A percentile compares a stretch with the other conserved stretches of the same genome.
Conservation (phyloP, 92 coral and sea anemone species). For the Isaurus tuberculatus region DNA sequence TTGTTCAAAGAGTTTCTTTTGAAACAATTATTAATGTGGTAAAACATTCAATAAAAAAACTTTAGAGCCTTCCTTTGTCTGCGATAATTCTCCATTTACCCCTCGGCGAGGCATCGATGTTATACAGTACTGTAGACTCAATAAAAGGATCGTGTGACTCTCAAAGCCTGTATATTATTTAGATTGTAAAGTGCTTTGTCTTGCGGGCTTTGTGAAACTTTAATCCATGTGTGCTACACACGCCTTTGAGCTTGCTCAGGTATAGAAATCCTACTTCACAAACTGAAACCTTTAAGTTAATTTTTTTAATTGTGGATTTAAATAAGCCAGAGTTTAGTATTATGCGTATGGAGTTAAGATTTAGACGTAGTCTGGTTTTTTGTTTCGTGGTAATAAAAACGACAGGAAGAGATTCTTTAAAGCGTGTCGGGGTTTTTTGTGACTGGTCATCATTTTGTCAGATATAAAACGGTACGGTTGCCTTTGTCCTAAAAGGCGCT, state of each 20-base stretch:
- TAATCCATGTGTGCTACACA: not conserved
- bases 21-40: constrained; percentile 9
- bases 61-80: not conserved
- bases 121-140: not conserved
- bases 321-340: no score
- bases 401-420: constrained; percentile 2
- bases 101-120: not conserved
- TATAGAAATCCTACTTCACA: not conserved
- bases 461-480: constrained; percentile 12
- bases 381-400: not conserved
- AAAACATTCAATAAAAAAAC: not conserved
- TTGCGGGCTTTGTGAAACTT: not conserved
- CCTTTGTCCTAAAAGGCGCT: not conserved
- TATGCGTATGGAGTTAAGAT: no score
- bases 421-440: constrained; percentile 19
- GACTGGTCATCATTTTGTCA: not conserved
- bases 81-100: constrained; percentile 8
- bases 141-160: not conserved
- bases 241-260: not conserved
- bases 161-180: not conserved
- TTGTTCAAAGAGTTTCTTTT: not conserved
- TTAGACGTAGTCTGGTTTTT: not conserved
- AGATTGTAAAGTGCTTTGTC: not conserved
- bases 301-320: no score
- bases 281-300: not conserved